Evolutionary conservation across 2,113 vertebrate species (phyloP), one percentile per base, ranked within the genome.

Genomic region (Takifugu flavidus): DNA sequence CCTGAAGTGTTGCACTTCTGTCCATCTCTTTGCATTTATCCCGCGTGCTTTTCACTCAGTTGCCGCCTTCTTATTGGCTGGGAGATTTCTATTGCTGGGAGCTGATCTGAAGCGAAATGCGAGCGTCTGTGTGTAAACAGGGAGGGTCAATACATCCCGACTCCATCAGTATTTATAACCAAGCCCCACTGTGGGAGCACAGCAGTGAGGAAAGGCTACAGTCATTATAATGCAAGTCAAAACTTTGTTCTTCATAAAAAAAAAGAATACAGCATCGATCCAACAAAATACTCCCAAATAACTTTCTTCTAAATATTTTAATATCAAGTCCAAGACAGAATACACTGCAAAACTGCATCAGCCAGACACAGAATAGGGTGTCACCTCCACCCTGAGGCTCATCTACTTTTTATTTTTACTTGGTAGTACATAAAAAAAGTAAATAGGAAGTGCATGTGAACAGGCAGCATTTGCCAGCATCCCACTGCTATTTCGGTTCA

Each of bases 41-140:
- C 61, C 20, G 4, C 49, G 57, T 72, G 63, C n/a, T 56, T 58
- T 61, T 62, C 49, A 4, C 64, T 59, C 75, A 26, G 14, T 75
- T 73, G 25, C 62, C 14, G 62, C 62, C 11, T 74, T 78, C 67
- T 64, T 69, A 64, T 70, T 68, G 79, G 74, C 78, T 66, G 79
- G 68, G 67, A 75, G 63, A 54, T 44, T 61, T 49, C 46, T 5
- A 52, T 44, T 5, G 79, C 79, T 71, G 64, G 44, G 34, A 77
- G 83, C 77, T 70, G 12, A 72, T 67, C 60, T 44, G 2, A 54
- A 72, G 70, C 55, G 56, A 69, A 62, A 67, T 60, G 62, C 15
- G 45, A 15, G 45, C 45, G 15, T n/a, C 46, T 50, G 31, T 70
- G 51, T 31, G 49, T 39, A 25, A 65, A 52, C 47, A 34, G 0